Base-by-base conservation (phyloP, 2,113 vertebrate species). In the Rutilus rutilus region DNA sequence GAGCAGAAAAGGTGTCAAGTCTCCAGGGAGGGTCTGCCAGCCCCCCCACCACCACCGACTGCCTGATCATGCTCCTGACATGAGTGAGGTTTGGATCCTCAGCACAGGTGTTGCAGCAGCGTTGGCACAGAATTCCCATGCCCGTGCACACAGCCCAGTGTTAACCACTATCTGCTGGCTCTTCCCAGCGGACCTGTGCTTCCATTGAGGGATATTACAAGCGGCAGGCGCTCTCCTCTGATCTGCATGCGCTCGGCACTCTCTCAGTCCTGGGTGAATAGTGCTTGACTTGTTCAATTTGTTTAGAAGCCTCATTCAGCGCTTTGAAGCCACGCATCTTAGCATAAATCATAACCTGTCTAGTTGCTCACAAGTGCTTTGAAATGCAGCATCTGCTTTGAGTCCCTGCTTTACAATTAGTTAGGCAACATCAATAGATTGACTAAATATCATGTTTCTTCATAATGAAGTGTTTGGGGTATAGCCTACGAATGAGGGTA, bases 201-300 rank as follows among this genome's bases (percentile, higher is more conserved):
- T 95, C 91, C 90, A 89, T 90, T 95, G 94, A 95, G 92, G 90
- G 91, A 95, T 95, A 96, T 95, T 94, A 92, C 92, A 91, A 92
- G 92, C 89, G 95, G 95, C 95, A 95, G 93, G 91, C 92, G 88
- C 64, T 91, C 89, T 88, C 90, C 94, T 95, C 92, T 95, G 95
- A 95, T 95, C 93, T 94, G 90, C 92, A 91, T 89, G 92, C 90
- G 79, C 89, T 25, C 92, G 93, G 93, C 93, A 92, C 92, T 90
- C 89, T 90, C 89, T 84, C 85, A 93, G 93, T 95, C 95, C 95
- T 95, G 91, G 90, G 95, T 95, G 95, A 94, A 95, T 95, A 94
- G 92, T 90, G 92, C 94, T 95, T 96, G 95, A 96, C 95, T 95
- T 95, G 94, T 95, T 95, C 95, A 95, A 96, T 96, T 96, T 95